Percentiles rank a stretch among this genome's conserved stretches.
These are phyloP conservation scores for Calephelis perditalis DNA, from an alignment of 2,888 invertebrate genomes.

Conservation along the genomic window DNA sequence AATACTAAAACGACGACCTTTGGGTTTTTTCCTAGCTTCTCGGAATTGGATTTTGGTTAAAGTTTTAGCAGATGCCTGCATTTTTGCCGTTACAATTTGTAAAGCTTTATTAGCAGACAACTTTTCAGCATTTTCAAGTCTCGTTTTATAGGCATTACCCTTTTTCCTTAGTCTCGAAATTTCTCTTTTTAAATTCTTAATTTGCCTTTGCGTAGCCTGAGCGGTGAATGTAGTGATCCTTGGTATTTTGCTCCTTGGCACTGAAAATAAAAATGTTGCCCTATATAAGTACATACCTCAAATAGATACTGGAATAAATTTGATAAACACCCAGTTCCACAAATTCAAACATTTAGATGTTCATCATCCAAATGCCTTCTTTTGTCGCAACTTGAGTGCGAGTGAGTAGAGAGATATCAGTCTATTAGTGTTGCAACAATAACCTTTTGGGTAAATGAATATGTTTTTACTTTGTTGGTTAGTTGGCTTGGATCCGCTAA, in stretches of 20 bases:
- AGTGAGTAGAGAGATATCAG: too few relatives aligned
- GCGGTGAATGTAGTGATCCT: neutral
- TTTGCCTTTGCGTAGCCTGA: neutral
- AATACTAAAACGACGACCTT: neutral
- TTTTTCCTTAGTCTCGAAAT: neutral
- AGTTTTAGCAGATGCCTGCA: neutral
- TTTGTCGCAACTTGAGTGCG: too few relatives aligned
- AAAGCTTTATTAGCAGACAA: neutral
- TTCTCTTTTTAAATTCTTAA: neutral
- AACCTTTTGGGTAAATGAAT: too few relatives aligned
- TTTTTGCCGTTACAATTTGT: neutral
- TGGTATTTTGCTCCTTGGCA: neutral
- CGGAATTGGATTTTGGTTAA: neutral
- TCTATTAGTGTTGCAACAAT: too few relatives aligned
- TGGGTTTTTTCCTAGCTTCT: neutral
- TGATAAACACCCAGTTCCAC: too few relatives aligned
- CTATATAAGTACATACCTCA: too few relatives aligned
- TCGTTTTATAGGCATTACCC: neutral
- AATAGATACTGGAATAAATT: too few relatives aligned
- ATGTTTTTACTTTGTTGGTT: too few relatives aligned
- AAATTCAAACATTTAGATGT: too few relatives aligned
- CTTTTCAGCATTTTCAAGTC: constrained; percentile 1
- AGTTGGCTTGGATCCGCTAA: too few relatives aligned
- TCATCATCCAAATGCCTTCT: too few relatives aligned
- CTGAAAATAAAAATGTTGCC: neutral